Percentiles rank a stretch among this genome's conserved stretches.
These are phyloP conservation scores for Lasioglossum zephyrum DNA, from an alignment of 2,888 invertebrate species.

Conservation along the genomic window DNA sequence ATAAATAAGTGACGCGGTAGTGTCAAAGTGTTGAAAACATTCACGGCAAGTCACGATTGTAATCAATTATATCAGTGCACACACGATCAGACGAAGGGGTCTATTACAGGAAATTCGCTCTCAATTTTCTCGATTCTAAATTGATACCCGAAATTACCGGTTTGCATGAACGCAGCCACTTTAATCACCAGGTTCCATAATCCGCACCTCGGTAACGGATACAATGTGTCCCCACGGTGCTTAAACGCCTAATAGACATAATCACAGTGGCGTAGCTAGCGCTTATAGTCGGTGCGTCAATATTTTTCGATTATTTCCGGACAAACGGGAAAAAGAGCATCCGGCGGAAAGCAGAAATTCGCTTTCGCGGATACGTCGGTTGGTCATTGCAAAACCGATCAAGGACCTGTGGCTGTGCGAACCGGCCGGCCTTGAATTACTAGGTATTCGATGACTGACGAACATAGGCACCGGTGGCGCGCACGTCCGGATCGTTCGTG, in stretches of 20 bases:
- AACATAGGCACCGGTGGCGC: slow-evolving; percentile 29
- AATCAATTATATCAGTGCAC: not conserved
- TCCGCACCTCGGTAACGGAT: not conserved
- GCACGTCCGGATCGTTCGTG: slow-evolving; percentile 43
- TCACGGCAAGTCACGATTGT: not conserved
- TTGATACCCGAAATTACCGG: not conserved
- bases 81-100: not conserved
- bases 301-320: not conserved
- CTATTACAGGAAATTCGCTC: not conserved
- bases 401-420: slow-evolving; percentile 45
- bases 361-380: slow-evolving; percentile 33
- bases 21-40: no score
- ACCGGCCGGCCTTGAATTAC: slow-evolving; percentile 54
- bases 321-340: slow-evolving; percentile 4
- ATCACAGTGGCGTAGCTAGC: not conserved
- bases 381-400: slow-evolving; percentile 49
- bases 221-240: not conserved
- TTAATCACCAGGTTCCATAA: not conserved
- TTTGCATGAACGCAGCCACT: not conserved
- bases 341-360: slow-evolving; percentile 21
- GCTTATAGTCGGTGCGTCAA: not conserved
- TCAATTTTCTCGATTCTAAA: not conserved
- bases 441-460: slow-evolving; percentile 54
- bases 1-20: no score
- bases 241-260: not conserved